phyloP scores from a whole-genome alignment of 2,113 vertebrate genomes.

The Sceloporus undulatus region DNA sequence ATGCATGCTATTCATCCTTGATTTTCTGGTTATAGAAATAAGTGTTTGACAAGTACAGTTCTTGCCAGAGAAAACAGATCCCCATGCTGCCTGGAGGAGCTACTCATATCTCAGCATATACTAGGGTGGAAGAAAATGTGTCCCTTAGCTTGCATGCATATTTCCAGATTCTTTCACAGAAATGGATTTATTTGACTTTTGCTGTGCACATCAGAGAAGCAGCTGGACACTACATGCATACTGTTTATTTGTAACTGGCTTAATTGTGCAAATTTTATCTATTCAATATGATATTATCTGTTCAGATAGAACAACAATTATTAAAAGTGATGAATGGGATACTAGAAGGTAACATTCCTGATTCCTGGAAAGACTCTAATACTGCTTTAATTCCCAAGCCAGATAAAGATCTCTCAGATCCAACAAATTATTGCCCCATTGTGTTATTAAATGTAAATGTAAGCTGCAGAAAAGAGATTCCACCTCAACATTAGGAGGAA shows the following conservation, averaged over 20 bases:
- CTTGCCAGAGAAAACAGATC: no score
- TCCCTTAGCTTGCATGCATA: not conserved
- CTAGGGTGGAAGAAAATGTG: not conserved
- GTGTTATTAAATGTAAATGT: no score
- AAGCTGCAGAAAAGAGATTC: no score
- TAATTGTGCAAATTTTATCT: not conserved
- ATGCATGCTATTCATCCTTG: constrained; percentile 18
- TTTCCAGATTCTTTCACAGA: not conserved
- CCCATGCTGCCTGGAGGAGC: not conserved
- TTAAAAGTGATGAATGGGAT: no score
- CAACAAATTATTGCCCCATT: no score
- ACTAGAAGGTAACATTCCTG: no score
- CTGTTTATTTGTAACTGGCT: not conserved
- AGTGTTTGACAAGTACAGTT: not conserved
- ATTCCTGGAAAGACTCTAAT: no score
- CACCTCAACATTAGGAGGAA: no score
- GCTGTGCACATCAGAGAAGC: not conserved
- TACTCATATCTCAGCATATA: not conserved
- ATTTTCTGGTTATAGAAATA: constrained; percentile 21
- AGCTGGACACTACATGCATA: not conserved
- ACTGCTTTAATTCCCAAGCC: no score
- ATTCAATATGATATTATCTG: not conserved
- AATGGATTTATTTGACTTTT: no score
- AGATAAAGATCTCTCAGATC: no score
- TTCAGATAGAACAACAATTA: no score